Base-by-base conservation (phyloP, 2,797 vertebrate genomes). In the Notolabrus celidotus region DNA sequence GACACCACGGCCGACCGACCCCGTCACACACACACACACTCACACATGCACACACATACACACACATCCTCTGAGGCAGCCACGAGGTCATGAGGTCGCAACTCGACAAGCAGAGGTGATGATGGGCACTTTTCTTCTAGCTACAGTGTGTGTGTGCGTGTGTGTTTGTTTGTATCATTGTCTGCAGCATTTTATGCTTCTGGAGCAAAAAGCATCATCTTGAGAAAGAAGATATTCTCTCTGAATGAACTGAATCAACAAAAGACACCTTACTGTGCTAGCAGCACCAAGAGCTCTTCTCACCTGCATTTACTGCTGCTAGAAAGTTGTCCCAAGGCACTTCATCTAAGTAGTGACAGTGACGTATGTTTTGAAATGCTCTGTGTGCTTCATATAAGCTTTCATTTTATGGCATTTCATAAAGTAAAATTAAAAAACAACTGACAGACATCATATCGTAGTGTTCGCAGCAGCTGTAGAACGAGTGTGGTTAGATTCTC, bases 31-130 rank as follows among this genome's bases (percentile, higher is more conserved):
- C 49, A 15, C 17, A 20, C 61, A 58, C 50, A 50, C 65, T 25
- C 57, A 29, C 20, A 49, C 27, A 36, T 36, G 23, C 39, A 42
- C 45, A 53, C 27, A 33, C 51, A 58, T 19, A 47, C 63, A 49
- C 56, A 56, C 33, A 36, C 51, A 57, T 59, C 14, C 47, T 27
- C 7, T 14, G 7, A 43, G 22, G 7, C 45, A 47, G 31, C 55
- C 45, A 39, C 39, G 19, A 67, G 76, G 83, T 78, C 67, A 31
- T 6, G 25, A 72, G 77, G 71, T 71, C 65, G 58, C 14, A 3
- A 10, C 56, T 67, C 1, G 43, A 83, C 61, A 52, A 68, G 71
- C 16, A 70, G 53, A 87, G 80, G 79, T 87, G 78, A 82, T 80
- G 70, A 91, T 71, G 53, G 53, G 46, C 27, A 29, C 10, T 65